Percentiles rank a stretch among this genome's conserved stretches.
Conservation (phyloP, 1,140 invertebrate species). For the Meloidogyne hapla region DNA sequence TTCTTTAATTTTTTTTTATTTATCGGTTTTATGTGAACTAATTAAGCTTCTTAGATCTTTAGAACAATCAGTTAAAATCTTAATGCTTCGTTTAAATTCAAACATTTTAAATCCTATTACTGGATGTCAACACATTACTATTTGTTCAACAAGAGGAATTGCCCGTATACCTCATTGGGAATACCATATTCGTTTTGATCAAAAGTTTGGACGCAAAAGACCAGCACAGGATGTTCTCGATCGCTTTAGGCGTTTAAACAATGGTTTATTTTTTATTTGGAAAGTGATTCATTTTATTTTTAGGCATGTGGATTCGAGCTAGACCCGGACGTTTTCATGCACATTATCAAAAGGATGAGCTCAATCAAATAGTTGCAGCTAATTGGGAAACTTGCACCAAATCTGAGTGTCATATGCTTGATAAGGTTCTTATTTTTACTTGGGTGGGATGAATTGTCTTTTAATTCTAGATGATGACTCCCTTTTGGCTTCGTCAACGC, state of each 20-base stretch:
- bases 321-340: constrained; percentile 48
- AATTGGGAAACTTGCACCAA: constrained; percentile 61
- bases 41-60: too few relatives aligned
- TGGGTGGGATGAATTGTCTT: too few relatives aligned
- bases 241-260: constrained; percentile 62
- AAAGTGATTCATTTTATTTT: constrained; percentile 20
- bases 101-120: neutral
- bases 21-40: too few relatives aligned
- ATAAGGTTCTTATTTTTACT: constrained; percentile 40
- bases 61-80: too few relatives aligned
- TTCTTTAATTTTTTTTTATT: too few relatives aligned
- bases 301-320: constrained; percentile 59
- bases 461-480: constrained; percentile 56
- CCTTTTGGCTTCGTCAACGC: constrained; percentile 58
- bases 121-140: neutral
- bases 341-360: constrained; percentile 57
- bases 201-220: constrained; percentile 53
- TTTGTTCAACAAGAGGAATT: constrained; percentile 39
- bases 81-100: neutral
- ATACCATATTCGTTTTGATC: constrained; percentile 63
- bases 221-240: constrained; percentile 61
- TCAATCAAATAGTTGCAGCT: constrained; percentile 42
- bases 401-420: constrained; percentile 58
- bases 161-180: constrained; percentile 60
- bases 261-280: constrained; percentile 48